Evolutionary conservation across 2,113 vertebrate genomes (phyloP), one percentile per base, ranked within the genome.

Genomic region (Pheucticus melanocephalus): DNA sequence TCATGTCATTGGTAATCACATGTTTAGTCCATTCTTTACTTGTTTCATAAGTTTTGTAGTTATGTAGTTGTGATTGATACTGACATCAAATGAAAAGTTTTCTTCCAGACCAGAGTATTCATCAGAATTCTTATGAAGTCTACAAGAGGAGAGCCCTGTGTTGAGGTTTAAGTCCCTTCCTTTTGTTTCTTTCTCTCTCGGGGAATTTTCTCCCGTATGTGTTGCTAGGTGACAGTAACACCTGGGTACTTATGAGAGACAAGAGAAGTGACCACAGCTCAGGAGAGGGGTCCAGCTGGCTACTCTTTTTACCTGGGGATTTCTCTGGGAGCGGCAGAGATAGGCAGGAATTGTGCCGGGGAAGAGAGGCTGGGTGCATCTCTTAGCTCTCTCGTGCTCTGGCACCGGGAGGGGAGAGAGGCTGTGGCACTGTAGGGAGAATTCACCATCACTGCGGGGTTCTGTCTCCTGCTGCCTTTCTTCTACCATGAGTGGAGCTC

Each of bases 171-270:
- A 19, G 14, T 33, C 27, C 50, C 45, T 50, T 16, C 35, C 45
- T 33, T 50, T 63, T 50, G 8, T 50, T 50, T 77, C 17, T 12
- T 40, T 27, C 23, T 42, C 9, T 42, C 7, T 51, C 37, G 5
- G 30, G 23, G 30, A 44, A 39, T 50, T 5, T 77, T 63, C 37
- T 51, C 30, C 18, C 13, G 2, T 50, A 15, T 13, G 8, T 22
- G 37, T n/a, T 78, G 17, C 35, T 40, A 78, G 59, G 30, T n/a
- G 75, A 51, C 37, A n/a, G 11, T n/a, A 51, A 42, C 5, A 1
- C 8, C 23, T 4, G 1, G 3, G 13, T 16, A 8, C 30, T 21
- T 50, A 21, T 0, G 16, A 40, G 23, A 51, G 21, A 25, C 18
- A 21, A 24, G 12, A 63, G 23, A 33, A 40, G 59, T 10, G 10